These are phyloP conservation scores for Dendrocopos noguchii DNA, from an alignment of 2,113 vertebrate species.

Conservation along the genomic window DNA sequence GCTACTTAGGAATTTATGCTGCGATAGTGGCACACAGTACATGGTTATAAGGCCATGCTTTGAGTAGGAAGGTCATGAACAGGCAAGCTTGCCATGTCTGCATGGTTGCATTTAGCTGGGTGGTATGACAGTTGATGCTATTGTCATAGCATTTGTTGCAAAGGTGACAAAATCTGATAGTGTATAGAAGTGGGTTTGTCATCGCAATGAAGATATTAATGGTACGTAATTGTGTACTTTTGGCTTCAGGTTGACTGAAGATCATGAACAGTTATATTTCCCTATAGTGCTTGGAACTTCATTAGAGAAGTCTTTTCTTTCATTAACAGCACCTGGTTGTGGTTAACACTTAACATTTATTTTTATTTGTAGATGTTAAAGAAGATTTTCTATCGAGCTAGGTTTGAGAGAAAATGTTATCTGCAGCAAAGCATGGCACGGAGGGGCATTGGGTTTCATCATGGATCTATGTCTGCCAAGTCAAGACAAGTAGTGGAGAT, in stretches of 20 bases:
- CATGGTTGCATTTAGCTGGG: neutral
- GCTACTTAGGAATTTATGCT: neutral
- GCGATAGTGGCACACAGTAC: neutral
- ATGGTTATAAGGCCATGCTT: neutral
- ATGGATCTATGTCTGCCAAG: neutral
- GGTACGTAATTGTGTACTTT: neutral
- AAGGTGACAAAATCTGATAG: neutral
- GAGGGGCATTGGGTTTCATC: constrained; percentile 75
- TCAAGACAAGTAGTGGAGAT: constrained; percentile 71
- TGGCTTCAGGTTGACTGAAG: neutral
- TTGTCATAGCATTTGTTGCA: neutral
- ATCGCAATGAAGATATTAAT: neutral
- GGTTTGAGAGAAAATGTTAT: neutral
- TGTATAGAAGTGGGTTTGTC: neutral
- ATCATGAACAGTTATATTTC: neutral
- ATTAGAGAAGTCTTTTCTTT: neutral
- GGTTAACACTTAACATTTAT: neutral
- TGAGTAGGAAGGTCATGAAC: neutral
- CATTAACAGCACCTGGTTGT: neutral
- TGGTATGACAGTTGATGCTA: neutral
- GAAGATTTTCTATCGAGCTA: constrained; percentile 55
- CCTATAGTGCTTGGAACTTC: neutral
- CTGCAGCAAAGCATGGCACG: constrained; percentile 32
- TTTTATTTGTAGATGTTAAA: constrained; percentile 53
- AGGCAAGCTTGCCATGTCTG: neutral